phyloP scores from a whole-genome alignment of 2,888 invertebrate species.

The Alviniconcha strummeri region DNA sequence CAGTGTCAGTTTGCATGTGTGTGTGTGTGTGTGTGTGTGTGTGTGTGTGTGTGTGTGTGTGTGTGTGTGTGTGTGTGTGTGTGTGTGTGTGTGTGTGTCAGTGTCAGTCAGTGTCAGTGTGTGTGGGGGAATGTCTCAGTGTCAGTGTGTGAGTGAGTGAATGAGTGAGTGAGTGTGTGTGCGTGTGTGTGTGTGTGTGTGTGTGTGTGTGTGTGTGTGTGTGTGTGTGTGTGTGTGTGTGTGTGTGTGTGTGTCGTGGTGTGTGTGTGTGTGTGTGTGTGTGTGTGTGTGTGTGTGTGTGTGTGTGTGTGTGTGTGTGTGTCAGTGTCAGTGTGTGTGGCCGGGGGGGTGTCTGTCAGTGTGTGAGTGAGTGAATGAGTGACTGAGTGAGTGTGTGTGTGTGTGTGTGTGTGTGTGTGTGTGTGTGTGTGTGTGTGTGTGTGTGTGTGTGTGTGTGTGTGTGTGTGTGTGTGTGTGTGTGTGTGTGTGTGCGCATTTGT shows the following conservation, averaged over 20 bases:
- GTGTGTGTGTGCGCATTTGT: no score
- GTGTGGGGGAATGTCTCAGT: background rate
- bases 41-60: no score
- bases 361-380: no score
- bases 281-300: no score
- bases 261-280: background rate
- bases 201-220: conserved; percentile 9
- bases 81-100: background rate
- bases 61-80: no score
- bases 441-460: conserved; percentile 2
- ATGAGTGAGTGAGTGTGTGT: conserved; percentile 6
- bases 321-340: background rate
- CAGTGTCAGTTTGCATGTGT: no score
- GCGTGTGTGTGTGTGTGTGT: background rate
- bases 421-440: no score
- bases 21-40: no score
- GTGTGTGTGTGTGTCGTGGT: conserved; percentile 3
- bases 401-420: conserved; percentile 2
- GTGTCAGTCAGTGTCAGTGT: background rate
- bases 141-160: background rate
- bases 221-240: background rate
- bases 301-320: background rate
- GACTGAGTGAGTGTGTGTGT: background rate
- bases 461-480: background rate
- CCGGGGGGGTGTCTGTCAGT: background rate